Evolutionary conservation across 1,140 invertebrate species (phyloP).

Genomic region (Aradophagus sp.): DNA sequence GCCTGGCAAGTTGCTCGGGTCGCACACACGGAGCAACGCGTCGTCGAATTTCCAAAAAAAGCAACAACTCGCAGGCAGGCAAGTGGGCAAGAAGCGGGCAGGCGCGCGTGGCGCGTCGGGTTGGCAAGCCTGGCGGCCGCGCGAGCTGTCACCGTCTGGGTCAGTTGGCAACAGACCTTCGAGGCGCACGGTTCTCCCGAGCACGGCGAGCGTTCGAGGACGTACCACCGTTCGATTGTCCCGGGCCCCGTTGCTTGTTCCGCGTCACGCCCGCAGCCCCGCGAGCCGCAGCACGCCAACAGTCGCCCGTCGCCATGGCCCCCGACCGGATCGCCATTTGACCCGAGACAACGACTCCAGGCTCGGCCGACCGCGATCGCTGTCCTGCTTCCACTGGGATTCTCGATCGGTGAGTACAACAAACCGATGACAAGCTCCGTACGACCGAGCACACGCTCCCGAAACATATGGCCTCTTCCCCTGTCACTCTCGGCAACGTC

Average conservation of each 20-base stretch:
- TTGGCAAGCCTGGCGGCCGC: slow-evolving; percentile 45
- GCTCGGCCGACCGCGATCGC: slow-evolving; percentile 63
- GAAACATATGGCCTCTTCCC: too few species aligned
- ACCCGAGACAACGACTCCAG: slow-evolving; percentile 69
- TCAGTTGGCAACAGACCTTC: slow-evolving; percentile 74
- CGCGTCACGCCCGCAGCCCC: neutral
- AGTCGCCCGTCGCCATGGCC: slow-evolving; percentile 60
- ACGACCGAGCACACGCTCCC: too few species aligned
- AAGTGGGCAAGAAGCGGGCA: neutral
- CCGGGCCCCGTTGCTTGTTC: slow-evolving; percentile 7
- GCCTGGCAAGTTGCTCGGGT: too few species aligned
- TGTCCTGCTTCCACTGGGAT: slow-evolving; percentile 62
- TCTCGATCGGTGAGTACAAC: slow-evolving; percentile 65
- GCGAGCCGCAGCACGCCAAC: neutral
- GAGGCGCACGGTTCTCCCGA: slow-evolving; percentile 51
- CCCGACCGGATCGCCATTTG: slow-evolving; percentile 68
- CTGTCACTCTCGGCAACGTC: neutral
- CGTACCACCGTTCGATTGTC: slow-evolving; percentile 30
- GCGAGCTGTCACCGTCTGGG: slow-evolving; percentile 66
- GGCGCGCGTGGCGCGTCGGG: slow-evolving; percentile 1
- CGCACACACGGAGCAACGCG: too few species aligned
- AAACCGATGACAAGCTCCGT: neutral
- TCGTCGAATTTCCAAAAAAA: slow-evolving; percentile 37
- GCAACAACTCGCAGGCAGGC: slow-evolving; percentile 11
- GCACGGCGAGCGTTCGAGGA: too few species aligned